phyloP scores from a whole-genome alignment of 2,888 invertebrate species.

The Andricus quercusramuli region DNA sequence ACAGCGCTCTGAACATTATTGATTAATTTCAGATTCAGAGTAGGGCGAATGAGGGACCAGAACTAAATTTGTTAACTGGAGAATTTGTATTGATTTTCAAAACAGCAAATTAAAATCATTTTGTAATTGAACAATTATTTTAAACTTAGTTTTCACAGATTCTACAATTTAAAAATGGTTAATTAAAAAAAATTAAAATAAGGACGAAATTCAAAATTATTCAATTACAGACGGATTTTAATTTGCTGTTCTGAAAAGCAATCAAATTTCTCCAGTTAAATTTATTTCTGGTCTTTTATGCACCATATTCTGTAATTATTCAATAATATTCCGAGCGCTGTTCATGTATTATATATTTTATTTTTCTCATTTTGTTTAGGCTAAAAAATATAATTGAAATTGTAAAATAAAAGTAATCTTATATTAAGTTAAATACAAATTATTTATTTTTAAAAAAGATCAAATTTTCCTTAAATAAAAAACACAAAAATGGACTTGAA shows the following conservation, averaged over 20 bases:
- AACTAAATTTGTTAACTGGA: neutral
- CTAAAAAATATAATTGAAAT: neutral
- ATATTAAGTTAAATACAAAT: too few species aligned
- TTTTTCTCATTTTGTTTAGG: too few species aligned
- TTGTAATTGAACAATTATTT: too few species aligned
- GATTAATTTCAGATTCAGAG: neutral
- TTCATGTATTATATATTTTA: neutral
- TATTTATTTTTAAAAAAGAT: neutral
- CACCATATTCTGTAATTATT: neutral
- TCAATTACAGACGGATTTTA: too few species aligned
- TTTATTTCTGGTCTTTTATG: neutral
- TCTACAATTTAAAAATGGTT: too few species aligned
- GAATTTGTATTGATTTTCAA: too few species aligned
- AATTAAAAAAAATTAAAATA: too few species aligned
- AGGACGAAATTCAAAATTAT: too few species aligned
- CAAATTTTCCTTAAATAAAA: neutral
- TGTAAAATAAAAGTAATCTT: neutral
- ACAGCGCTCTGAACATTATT: neutral
- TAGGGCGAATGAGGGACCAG: neutral
- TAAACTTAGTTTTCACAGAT: too few species aligned
- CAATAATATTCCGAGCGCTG: neutral
- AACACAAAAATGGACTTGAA: neutral
- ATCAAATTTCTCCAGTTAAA: neutral
- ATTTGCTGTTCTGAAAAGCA: too few species aligned
- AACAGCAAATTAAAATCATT: too few species aligned